phyloP scores from a whole-genome alignment of 2,113 vertebrate species.

The Melanostigma gelatinosum region DNA sequence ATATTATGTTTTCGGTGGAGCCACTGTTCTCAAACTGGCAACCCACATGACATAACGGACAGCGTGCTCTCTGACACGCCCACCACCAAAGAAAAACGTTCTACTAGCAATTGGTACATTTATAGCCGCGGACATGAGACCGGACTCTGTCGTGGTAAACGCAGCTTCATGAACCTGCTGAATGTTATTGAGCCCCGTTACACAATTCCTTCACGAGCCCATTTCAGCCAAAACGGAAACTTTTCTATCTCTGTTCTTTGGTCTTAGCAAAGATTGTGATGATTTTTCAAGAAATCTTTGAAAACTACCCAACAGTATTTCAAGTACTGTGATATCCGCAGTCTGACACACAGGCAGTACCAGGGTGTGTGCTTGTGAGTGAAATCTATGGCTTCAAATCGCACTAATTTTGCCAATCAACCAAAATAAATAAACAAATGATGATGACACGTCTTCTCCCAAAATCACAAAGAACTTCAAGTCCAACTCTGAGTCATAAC shows the following conservation, averaged over 20 bases:
- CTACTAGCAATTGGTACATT: too few relatives aligned
- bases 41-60: too few relatives aligned
- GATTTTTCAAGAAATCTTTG: constrained; percentile 22
- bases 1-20: too few relatives aligned
- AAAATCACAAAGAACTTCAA: constrained; percentile 18
- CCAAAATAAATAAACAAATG: constrained; percentile 64
- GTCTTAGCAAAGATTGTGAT: constrained; percentile 49
- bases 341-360: constrained; percentile 15
- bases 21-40: too few relatives aligned
- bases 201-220: too few relatives aligned
- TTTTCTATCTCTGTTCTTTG: constrained; percentile 66
- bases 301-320: constrained; percentile 52
- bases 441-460: constrained; percentile 43
- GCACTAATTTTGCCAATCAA: constrained; percentile 42
- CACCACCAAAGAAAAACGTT: too few relatives aligned
- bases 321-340: constrained; percentile 65
- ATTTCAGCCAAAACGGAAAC: neutral
- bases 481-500: constrained; percentile 12
- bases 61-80: too few relatives aligned
- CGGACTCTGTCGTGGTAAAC: too few relatives aligned
- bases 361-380: constrained; percentile 34
- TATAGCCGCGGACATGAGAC: too few relatives aligned
- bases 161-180: too few relatives aligned
- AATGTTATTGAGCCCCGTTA: too few relatives aligned
- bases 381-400: constrained; percentile 69